Conservation (phyloP, 1,140 invertebrate genomes). For the Drosophila persimilis region DNA sequence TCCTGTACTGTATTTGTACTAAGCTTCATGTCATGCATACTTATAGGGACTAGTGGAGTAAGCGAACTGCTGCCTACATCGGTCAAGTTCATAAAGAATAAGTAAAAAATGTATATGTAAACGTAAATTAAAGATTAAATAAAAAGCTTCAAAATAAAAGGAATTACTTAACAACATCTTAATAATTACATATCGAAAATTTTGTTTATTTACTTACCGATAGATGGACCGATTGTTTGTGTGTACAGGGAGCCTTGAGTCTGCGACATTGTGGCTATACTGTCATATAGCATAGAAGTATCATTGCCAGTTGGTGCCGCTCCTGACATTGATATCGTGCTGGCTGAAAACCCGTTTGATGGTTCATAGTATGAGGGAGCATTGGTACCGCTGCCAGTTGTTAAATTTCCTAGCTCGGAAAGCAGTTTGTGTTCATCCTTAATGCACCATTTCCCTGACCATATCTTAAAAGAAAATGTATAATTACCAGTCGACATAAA, state of each 20-base stretch:
- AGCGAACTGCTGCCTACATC: conserved; percentile 86
- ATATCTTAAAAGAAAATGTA: conserved; percentile 85
- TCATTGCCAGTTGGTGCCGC: conserved; percentile 52
- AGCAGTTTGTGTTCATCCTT: conserved; percentile 94
- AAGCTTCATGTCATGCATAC: conserved; percentile 91
- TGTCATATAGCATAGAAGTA: conserved; percentile 86
- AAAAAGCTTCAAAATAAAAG: conserved; percentile 19
- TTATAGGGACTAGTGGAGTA: conserved; percentile 90
- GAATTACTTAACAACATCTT: neutral
- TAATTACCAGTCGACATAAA: neutral
- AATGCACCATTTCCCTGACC: conserved; percentile 93
- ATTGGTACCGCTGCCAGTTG: conserved; percentile 69
- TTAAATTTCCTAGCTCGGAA: conserved; percentile 89
- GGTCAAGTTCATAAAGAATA: conserved; percentile 21
- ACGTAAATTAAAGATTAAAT: conserved; percentile 2
- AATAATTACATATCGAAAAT: neutral
- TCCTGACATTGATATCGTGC: conserved; percentile 79
- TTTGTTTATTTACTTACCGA: conserved; percentile 85
- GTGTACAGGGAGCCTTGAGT: conserved; percentile 89
- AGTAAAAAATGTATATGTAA: conserved; percentile 15
- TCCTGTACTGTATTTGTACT: conserved; percentile 84
- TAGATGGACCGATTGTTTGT: conserved; percentile 87
- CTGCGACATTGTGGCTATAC: conserved; percentile 90
- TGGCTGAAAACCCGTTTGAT: conserved; percentile 86
- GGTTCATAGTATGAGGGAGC: conserved; percentile 86